Evolutionary conservation across 2,797 vertebrate genomes (phyloP), one percentile per base, ranked within the genome.

Genomic region (Trematocara caparti): DNA sequence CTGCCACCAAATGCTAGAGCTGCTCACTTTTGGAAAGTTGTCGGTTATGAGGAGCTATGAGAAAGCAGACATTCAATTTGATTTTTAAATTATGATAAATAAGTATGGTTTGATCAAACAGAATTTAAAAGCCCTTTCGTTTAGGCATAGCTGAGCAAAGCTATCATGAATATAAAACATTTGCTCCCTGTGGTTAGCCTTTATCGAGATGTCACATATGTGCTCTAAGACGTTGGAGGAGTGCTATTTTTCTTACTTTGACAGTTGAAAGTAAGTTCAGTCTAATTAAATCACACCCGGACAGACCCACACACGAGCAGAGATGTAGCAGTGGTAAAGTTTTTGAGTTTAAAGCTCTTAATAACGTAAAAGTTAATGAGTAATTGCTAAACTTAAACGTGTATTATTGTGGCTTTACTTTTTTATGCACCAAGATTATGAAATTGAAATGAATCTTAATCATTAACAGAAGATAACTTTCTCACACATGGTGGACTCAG

Each of bases 21-120:
- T 5, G 10, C 4, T 43, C 15, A 12, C 2, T 49, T 30, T 82
- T 43, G 73, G 82, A 19, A 62, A 4, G 55, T 81, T 86, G 12
- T 66, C 32, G 17, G 13, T 73, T 0, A 94, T 27, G 30, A 85
- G 38, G 76, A 76, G 19, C 92, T 94, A 49, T 66, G 32, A 81
- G 36, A 66, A 73, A 51, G 7, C 43, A 80, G 2, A 76, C 4
- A 55, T 5, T 21, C 9, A 12, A 75, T 17, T 32, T 24, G 2
- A 36, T 5, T 32, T 15, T 48, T 43, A 19, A 48, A 13, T 24
- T 4, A 47, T 62, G 21, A 77, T 2, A n/a, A 47, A 71, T n/a
- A 71, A 27, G 24, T 47, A 19, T 5, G 30, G 17, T 5, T 3
- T 66, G 19, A 47, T 47, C 1, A 55, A 71, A 74, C 6, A n/a